Conservation (phyloP, 2,888 invertebrate genomes). For the Temnothorax ravouxi region DNA sequence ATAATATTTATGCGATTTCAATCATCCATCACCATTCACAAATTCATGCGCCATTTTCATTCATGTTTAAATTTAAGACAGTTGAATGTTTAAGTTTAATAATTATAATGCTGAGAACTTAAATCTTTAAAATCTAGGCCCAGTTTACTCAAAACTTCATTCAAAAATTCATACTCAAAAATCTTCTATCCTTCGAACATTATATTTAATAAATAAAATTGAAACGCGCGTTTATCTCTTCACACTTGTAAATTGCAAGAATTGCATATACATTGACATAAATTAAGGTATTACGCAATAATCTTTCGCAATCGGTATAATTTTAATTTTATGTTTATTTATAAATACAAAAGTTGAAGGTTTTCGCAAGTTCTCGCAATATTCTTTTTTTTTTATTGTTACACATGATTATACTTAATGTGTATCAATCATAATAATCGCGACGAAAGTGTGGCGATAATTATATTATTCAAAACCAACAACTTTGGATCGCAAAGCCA, state of each 20-base stretch:
- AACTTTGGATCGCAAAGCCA: constrained; percentile 78
- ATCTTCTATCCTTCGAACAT: constrained; percentile 27
- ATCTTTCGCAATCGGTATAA: constrained; percentile 39
- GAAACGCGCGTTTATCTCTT: constrained; percentile 19
- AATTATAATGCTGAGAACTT: constrained; percentile 74
- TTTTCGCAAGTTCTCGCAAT: constrained; percentile 42
- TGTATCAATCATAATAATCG: constrained; percentile 35
- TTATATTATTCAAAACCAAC: constrained; percentile 75
- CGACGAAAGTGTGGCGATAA: constrained; percentile 53
- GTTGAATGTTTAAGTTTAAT: constrained; percentile 73
- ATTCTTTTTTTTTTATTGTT: constrained; percentile 41
- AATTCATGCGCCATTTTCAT: constrained; percentile 67
- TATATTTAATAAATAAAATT: constrained; percentile 55
- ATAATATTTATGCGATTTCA: constrained; percentile 76
- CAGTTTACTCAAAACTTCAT: constrained; percentile 68
- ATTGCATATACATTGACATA: constrained; percentile 37
- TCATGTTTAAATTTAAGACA: constrained; percentile 70
- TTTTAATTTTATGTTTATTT: constrained; percentile 53
- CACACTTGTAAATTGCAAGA: constrained; percentile 12
- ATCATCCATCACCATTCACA: constrained; percentile 71
- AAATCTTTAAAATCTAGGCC: constrained; percentile 81
- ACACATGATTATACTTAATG: constrained; percentile 46
- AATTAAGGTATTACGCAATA: constrained; percentile 50
- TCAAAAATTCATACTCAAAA: constrained; percentile 71
- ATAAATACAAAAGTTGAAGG: constrained; percentile 55